phyloP scores from a whole-genome alignment of 2,113 vertebrate genomes.

The Bombycilla garrulus region DNA sequence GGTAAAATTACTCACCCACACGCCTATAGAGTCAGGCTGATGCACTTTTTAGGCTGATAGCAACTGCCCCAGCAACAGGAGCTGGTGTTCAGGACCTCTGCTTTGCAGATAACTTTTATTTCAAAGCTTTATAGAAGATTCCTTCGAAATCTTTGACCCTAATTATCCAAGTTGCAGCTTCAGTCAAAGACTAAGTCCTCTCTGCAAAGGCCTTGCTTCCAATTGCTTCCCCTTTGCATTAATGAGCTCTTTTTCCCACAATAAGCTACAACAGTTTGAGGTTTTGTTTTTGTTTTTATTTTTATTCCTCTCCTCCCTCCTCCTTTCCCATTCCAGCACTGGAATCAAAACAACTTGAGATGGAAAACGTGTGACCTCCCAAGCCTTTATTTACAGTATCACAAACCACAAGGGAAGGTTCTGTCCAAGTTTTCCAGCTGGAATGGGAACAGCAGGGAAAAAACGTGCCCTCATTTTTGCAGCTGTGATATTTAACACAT shows the following conservation, averaged over 20 bases:
- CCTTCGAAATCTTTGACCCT: neutral
- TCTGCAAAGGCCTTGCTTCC: neutral
- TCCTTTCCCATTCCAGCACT: neutral
- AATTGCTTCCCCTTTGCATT: neutral
- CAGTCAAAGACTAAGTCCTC: neutral
- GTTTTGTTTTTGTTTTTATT: neutral
- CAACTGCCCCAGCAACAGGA: neutral
- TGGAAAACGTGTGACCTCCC: slow-evolving; percentile 47
- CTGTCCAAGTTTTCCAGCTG: slow-evolving; percentile 6
- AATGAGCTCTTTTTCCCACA: slow-evolving; percentile 11
- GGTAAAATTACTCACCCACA: neutral
- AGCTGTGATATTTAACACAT: slow-evolving; percentile 60
- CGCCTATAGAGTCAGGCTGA: fast-evolving
- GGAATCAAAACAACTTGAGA: slow-evolving; percentile 49
- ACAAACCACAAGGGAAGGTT: slow-evolving; percentile 41
- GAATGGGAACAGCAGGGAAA: neutral
- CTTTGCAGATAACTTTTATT: neutral
- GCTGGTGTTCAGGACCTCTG: neutral
- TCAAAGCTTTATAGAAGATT: neutral
- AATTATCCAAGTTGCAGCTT: neutral
- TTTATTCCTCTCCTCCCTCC: neutral
- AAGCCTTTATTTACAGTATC: slow-evolving; percentile 57
- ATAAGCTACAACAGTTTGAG: neutral
- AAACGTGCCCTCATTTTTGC: neutral
- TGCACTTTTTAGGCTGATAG: neutral